phyloP scores from a whole-genome alignment of 2,113 vertebrate genomes.

The Misgurnus anguillicaudatus region DNA sequence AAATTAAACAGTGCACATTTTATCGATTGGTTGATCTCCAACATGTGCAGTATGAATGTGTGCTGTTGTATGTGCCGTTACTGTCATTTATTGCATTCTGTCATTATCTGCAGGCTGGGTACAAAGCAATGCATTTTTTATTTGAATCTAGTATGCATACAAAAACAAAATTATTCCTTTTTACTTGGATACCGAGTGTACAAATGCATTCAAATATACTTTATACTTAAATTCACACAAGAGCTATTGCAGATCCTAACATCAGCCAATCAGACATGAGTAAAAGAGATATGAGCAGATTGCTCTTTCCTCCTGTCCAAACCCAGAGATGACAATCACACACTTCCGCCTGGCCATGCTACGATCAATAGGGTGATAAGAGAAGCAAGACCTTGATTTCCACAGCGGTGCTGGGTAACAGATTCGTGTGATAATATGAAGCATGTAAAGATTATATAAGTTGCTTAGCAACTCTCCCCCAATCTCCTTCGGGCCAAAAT shows the following conservation, averaged over 20 bases:
- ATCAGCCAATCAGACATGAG: neutral
- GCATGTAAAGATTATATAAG: constrained; percentile 48
- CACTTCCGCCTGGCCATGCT: neutral
- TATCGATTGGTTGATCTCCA: neutral
- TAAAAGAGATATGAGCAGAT: neutral
- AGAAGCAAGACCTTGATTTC: constrained; percentile 1
- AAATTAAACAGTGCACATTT: constrained; percentile 3
- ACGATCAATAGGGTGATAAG: neutral
- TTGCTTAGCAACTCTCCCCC: constrained; percentile 37
- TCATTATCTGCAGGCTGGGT: neutral
- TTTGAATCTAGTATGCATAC: too few relatives aligned
- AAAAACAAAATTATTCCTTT: neutral
- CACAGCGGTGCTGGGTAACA: neutral
- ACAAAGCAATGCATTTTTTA: neutral
- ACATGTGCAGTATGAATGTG: neutral
- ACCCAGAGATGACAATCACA: constrained; percentile 24
- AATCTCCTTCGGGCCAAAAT: constrained; percentile 33
- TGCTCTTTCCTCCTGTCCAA: constrained; percentile 2
- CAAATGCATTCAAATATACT: neutral
- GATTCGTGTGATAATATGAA: constrained; percentile 15
- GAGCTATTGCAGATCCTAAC: neutral
- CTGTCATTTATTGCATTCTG: neutral
- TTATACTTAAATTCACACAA: neutral
- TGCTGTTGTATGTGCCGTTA: constrained; percentile 3
- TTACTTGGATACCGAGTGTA: neutral